Conservation (phyloP, 2,888 invertebrate species). For the Platypus cylindrus region DNA sequence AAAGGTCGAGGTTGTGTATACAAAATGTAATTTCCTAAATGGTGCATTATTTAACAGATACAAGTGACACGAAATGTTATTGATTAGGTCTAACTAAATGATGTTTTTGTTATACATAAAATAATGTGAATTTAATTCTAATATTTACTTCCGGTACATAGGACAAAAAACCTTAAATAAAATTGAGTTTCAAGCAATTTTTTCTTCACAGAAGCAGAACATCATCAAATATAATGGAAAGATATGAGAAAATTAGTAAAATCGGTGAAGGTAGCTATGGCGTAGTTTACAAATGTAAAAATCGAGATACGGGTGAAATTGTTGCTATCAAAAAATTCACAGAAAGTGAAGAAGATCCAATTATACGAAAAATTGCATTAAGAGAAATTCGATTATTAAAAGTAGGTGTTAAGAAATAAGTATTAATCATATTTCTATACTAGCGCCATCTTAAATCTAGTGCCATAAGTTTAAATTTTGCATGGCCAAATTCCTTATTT, state of each 20-base stretch:
- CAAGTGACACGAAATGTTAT: too few relatives aligned
- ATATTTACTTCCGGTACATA: too few relatives aligned
- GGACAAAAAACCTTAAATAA: too few relatives aligned
- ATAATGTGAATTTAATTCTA: too few relatives aligned
- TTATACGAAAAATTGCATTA: constrained; percentile 90
- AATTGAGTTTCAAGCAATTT: too few relatives aligned
- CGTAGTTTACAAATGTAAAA: constrained; percentile 91
- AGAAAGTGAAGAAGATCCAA: constrained; percentile 92
- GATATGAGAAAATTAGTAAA: constrained; percentile 88
- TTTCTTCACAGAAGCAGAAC: constrained; percentile 61
- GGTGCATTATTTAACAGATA: too few relatives aligned
- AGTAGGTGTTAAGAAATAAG: constrained; percentile 45
- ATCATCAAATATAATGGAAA: constrained; percentile 78
- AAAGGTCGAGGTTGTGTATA: too few relatives aligned
- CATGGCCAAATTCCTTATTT: too few relatives aligned
- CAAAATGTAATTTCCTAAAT: too few relatives aligned
- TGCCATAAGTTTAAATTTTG: too few relatives aligned
- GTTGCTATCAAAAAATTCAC: constrained; percentile 96
- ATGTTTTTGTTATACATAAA: too few relatives aligned
- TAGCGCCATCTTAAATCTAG: background rate
- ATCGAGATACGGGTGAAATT: constrained; percentile 85
- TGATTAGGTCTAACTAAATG: too few relatives aligned
- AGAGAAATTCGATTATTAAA: constrained; percentile 90
- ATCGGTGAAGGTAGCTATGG: constrained; percentile 94
- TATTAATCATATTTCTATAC: background rate